Percentiles rank a stretch among this genome's conserved stretches.
These are phyloP conservation scores for Dynastes grantii DNA, from an alignment of 2,888 invertebrate genomes.

Conservation along the genomic window DNA sequence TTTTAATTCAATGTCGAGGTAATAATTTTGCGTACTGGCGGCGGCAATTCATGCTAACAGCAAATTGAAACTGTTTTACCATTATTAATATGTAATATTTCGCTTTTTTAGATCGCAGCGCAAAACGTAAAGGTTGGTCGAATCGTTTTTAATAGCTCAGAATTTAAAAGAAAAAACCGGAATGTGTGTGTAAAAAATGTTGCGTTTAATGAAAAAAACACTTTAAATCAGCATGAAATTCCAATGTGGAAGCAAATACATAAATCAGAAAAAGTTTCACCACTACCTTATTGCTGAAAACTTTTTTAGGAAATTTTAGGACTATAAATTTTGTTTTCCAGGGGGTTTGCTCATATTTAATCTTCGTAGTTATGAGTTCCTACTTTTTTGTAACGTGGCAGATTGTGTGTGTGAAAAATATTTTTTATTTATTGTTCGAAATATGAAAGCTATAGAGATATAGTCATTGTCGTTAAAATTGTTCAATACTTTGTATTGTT, in stretches of 20 bases:
- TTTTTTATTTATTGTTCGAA: neutral
- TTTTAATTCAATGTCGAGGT: neutral
- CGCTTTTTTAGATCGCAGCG: neutral
- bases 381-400: neutral
- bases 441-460: neutral
- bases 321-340: neutral
- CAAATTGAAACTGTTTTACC: constrained; percentile 16
- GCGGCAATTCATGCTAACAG: constrained; percentile 11
- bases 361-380: neutral
- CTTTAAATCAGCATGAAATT: neutral
- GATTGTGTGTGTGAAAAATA: neutral
- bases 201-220: neutral
- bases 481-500: too few species aligned
- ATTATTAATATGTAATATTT: constrained; percentile 16
- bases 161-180: neutral
- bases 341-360: neutral
- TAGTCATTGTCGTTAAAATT: neutral
- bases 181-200: neutral
- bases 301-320: neutral
- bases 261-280: neutral
- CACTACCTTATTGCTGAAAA: neutral
- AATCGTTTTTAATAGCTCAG: neutral
- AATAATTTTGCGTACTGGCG: constrained; percentile 7
- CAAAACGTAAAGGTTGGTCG: neutral
- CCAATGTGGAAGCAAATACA: constrained; percentile 3